These are phyloP conservation scores for Vidua chalybeata DNA, from an alignment of 2,113 vertebrate genomes.

Conservation along the genomic window DNA sequence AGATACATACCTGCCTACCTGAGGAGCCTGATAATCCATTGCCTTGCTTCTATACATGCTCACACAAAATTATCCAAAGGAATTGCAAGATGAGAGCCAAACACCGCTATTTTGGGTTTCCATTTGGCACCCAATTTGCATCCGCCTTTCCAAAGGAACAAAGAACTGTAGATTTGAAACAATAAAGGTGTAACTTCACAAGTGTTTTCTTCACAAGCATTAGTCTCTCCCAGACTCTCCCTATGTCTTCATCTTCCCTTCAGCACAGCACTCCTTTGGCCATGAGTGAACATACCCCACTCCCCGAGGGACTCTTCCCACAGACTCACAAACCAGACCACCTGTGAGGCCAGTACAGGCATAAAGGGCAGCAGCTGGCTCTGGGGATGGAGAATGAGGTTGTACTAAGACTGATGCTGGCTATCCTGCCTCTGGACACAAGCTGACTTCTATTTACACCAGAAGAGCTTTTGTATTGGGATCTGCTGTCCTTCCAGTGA, in stretches of 20 bases:
- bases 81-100: background rate
- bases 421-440: background rate
- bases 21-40: background rate
- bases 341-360: rapidly evolving
- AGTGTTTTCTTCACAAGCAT: background rate
- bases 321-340: background rate
- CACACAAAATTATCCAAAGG: background rate
- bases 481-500: background rate
- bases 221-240: background rate
- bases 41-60: background rate
- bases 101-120: background rate
- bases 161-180: background rate
- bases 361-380: background rate
- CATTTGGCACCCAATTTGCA: background rate
- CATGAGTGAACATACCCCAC: background rate
- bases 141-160: background rate
- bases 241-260: background rate
- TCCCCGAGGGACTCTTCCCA: background rate
- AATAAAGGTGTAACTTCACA: background rate
- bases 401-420: background rate
- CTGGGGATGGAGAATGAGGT: background rate
- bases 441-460: background rate
- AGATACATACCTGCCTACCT: background rate
- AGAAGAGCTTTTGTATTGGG: background rate
- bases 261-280: rapidly evolving